Evolutionary conservation across 1,140 invertebrate species (phyloP).

Genomic region (Protaetia brevitarsis): DNA sequence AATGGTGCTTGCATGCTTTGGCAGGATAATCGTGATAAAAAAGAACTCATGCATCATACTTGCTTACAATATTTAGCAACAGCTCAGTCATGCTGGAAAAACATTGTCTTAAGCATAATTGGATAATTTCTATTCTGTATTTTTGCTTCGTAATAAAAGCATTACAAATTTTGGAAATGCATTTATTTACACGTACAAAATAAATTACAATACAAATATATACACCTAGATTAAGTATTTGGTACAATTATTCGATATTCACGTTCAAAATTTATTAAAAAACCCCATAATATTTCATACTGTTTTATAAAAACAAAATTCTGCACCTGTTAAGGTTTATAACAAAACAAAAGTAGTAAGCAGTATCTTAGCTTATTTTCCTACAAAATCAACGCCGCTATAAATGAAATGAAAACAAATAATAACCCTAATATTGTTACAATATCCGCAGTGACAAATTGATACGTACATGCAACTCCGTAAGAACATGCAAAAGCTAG

Average conservation of each 20-base stretch:
- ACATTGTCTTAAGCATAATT: too few relatives aligned
- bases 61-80: too few relatives aligned
- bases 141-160: conserved; percentile 16
- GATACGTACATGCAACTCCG: conserved; percentile 61
- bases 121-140: too few relatives aligned
- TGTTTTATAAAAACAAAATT: too few relatives aligned
- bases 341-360: neutral
- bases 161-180: neutral
- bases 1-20: too few relatives aligned
- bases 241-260: neutral
- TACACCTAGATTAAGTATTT: conserved; percentile 18
- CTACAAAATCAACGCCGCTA: conserved; percentile 55
- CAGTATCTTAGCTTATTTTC: neutral
- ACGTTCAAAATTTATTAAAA: neutral
- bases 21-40: too few relatives aligned
- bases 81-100: too few relatives aligned
- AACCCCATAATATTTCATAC: neutral
- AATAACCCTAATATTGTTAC: conserved; percentile 64
- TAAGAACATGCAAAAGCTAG: conserved; percentile 63
- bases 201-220: conserved; percentile 14
- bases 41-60: too few relatives aligned
- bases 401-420: conserved; percentile 65
- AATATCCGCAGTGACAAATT: conserved; percentile 62
- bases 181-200: conserved; percentile 10
- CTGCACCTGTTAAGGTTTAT: too few relatives aligned